Evolutionary conservation across 1,140 invertebrate genomes (phyloP), one percentile per base, ranked within the genome.

Genomic region (Notospermus geniculatus): DNA sequence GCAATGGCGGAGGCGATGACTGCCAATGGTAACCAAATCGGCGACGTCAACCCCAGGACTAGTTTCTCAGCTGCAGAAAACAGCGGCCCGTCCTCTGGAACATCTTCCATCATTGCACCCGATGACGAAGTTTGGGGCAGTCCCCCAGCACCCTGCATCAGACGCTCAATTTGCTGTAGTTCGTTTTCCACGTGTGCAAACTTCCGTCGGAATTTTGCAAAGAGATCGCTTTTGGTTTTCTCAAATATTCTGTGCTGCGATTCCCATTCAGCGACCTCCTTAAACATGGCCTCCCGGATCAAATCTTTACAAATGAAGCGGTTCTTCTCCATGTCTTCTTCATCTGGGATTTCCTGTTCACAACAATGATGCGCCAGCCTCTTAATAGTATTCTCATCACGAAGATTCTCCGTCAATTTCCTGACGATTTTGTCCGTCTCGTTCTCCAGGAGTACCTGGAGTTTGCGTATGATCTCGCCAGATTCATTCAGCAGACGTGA

Each of bases 131-230:
- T 23, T n/a, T 23, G 19, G n/a, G 46, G 25, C 46, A 50, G n/a
- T n/a, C 4, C 4, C 25, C 23, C 23, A 30, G 54, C 17, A 50
- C 46, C 46, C 25, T 27, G 46, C 19, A 57, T 9, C 57, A 23
- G 59, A 72, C 74, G 64, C 66, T 74, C 72, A 54, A 74, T 62
- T 57, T 67, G 60, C 25, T 65, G 58, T 5, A 75, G 63, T 43
- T 77, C 73, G 28, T 67, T 63, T 45, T 77, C 73, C 60, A 75
- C 65, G 2, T 71, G 60, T 30, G 71, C 67, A 28, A 72, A 72
- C 13, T 71, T 66, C 45, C 59, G 36, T 25, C 73, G 66, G 41
- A 73, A 74, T 30, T 67, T 67, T 2, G 67, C 63, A 9, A 77
- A 54, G 13, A 74, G 68, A 25, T 66, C 70, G 1, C 64, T 36